A percentile compares a stretch with the other conserved stretches of the same genome.
Conservation (phyloP, 2,113 vertebrate genomes). For the Arizona elegans region DNA sequence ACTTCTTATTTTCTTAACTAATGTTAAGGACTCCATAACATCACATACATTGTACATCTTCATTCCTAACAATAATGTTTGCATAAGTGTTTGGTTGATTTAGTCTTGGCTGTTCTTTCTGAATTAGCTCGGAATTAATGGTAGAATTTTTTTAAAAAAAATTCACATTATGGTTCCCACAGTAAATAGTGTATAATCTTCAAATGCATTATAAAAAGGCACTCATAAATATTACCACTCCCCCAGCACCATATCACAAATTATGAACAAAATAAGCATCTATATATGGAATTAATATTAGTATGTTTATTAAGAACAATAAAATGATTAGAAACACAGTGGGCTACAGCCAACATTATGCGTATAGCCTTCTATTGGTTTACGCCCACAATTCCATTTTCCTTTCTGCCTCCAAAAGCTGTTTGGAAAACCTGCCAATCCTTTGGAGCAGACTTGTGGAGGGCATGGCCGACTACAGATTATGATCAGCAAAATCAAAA, state of each 20-base stretch:
- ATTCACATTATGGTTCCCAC: background rate
- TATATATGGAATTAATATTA: background rate
- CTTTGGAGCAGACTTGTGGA: background rate
- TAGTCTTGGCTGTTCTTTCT: conserved; percentile 40
- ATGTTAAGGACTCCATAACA: conserved; percentile 37
- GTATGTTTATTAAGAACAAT: background rate
- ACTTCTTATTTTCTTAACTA: conserved; percentile 30
- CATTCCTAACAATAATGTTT: conserved; percentile 45
- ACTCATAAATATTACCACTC: background rate
- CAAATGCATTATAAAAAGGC: background rate
- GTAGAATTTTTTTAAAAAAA: background rate
- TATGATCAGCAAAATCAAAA: background rate
- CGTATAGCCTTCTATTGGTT: background rate
- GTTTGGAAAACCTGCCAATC: background rate
- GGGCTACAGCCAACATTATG: background rate
- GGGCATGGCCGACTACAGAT: background rate
- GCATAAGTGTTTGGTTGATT: conserved; percentile 57
- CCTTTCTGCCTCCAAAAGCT: background rate
- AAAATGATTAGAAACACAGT: background rate
- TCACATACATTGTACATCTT: conserved; percentile 9
- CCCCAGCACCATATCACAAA: background rate
- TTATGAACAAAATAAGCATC: background rate
- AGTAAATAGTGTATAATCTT: background rate
- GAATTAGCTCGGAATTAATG: background rate
- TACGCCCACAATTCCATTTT: background rate